A percentile compares a stretch with the other conserved stretches of the same genome.
Conservation (phyloP, 2,888 invertebrate genomes). For the Rutpela maculata region DNA sequence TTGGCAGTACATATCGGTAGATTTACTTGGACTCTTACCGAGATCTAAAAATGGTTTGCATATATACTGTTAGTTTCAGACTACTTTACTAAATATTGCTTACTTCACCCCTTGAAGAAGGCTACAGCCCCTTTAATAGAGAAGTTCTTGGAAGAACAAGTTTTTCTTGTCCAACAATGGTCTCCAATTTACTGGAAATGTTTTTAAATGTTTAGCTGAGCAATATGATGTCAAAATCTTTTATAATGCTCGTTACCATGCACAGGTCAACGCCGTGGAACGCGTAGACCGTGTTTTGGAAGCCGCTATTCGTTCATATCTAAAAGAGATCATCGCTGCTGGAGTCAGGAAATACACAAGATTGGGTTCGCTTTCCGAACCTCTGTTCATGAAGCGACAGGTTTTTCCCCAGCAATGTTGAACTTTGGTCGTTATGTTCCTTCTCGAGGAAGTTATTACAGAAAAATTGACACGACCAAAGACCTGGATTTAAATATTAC, state of each 20-base stretch:
- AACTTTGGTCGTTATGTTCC: constrained; percentile 17
- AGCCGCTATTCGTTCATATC: no score
- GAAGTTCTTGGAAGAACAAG: constrained; percentile 36
- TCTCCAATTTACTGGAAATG: no score
- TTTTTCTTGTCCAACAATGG: constrained; percentile 45
- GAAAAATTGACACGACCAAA: neutral
- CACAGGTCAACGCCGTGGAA: constrained; percentile 5
- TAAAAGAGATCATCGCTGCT: no score
- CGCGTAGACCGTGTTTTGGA: neutral
- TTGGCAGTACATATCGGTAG: no score
- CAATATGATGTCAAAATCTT: constrained; percentile 8
- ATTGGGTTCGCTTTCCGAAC: no score
- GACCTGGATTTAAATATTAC: neutral
- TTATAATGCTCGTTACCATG: constrained; percentile 13
- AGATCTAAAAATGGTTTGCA: constrained; percentile 18
- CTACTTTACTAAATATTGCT: no score
- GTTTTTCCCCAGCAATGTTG: neutral
- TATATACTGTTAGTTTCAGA: constrained; percentile 40
- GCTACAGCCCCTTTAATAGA: constrained; percentile 24
- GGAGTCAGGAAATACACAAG: no score
- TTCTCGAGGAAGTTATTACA: neutral
- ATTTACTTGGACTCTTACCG: no score
- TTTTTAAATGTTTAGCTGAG: no score
- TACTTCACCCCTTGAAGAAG: constrained; percentile 20
- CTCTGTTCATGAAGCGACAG: constrained; percentile 14